A percentile compares a stretch with the other conserved stretches of the same genome.
Conservation (phyloP, 2,888 invertebrate species). For the Diaphora mendica region DNA sequence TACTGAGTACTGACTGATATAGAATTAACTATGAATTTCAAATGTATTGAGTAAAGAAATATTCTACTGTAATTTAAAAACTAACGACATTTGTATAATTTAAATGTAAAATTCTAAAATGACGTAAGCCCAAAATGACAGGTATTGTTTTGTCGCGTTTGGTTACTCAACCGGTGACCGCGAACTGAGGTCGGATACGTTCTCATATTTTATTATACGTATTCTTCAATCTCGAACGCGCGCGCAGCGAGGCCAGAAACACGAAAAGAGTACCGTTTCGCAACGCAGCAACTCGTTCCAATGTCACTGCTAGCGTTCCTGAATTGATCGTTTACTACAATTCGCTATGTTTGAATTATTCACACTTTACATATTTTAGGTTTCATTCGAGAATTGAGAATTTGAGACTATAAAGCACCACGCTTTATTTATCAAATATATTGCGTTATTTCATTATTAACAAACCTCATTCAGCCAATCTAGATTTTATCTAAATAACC, state of each 20-base stretch:
- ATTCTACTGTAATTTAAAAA: conserved; percentile 46
- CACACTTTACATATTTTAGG: conserved; percentile 4
- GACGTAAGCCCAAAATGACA: conserved; percentile 66
- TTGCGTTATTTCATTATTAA: conserved; percentile 26
- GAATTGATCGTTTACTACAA: conserved; percentile 46
- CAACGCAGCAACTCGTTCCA: conserved; percentile 79
- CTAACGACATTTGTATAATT: conserved; percentile 57
- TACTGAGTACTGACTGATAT: background rate
- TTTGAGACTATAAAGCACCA: conserved; percentile 20
- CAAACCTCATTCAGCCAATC: conserved; percentile 29
- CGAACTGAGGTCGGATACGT: conserved; percentile 83
- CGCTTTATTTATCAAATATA: conserved; percentile 18
- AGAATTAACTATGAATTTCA: background rate
- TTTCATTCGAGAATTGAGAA: conserved; percentile 17
- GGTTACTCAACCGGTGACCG: conserved; percentile 83
- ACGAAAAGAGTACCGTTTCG: conserved; percentile 84
- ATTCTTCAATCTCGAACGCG: conserved; percentile 82
- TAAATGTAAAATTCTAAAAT: conserved; percentile 58
- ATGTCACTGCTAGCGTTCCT: conserved; percentile 78
- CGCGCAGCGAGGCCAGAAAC: conserved; percentile 71
- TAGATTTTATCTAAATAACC: conserved; percentile 26
- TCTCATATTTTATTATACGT: conserved; percentile 85
- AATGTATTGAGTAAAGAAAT: background rate
- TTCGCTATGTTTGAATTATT: conserved; percentile 26
- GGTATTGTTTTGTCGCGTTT: conserved; percentile 78